These are phyloP conservation scores for Smutsia gigantea DNA, from an alignment of 2,797 vertebrate species.

Conservation along the genomic window DNA sequence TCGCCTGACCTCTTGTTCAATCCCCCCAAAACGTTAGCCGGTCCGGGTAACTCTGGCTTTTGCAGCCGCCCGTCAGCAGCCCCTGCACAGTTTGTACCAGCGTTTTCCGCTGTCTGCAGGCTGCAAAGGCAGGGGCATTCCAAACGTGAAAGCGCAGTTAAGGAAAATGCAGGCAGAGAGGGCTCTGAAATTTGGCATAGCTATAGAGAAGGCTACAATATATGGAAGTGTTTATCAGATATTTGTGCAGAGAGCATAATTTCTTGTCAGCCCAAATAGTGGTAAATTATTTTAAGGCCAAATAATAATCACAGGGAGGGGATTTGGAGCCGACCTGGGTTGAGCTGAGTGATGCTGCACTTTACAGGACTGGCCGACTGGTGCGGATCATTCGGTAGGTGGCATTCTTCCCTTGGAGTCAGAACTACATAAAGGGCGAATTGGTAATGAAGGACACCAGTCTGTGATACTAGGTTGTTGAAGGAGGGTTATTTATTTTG, in stretches of 20 bases:
- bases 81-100: background rate
- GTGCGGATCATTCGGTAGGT: conserved; percentile 68
- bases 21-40: background rate
- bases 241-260: conserved; percentile 49
- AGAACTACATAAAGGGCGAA: background rate
- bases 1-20: background rate
- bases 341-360: background rate
- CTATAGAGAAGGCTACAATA: conserved; percentile 60
- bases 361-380: conserved; percentile 38
- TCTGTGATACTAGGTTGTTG: background rate
- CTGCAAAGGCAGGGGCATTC: background rate
- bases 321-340: background rate
- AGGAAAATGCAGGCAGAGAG: conserved; percentile 54
- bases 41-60: background rate
- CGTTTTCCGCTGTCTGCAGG: background rate
- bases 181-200: conserved; percentile 45
- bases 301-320: conserved; percentile 54
- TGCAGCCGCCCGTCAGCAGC: background rate
- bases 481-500: background rate
- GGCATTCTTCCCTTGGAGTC: conserved; percentile 75
- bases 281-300: background rate
- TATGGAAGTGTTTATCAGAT: conserved; percentile 75
- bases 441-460: background rate
- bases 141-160: background rate
- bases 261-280: conserved; percentile 56